phyloP scores from a whole-genome alignment of 1,140 invertebrate species.

The Sitophilus oryzae region DNA sequence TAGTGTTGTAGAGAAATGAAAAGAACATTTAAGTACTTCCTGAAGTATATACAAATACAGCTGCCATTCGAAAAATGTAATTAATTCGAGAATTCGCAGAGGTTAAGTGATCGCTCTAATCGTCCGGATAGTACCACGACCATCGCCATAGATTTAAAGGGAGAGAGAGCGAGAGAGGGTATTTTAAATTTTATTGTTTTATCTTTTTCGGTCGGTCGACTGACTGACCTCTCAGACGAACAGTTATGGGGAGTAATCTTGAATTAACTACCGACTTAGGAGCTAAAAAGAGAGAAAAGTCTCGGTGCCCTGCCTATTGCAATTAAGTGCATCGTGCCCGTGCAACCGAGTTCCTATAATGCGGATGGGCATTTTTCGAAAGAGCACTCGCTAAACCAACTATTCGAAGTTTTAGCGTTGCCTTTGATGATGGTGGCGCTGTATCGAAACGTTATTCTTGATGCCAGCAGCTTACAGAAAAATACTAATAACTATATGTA shows the following conservation, averaged over 20 bases:
- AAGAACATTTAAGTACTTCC: too few relatives aligned
- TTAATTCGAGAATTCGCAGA: too few relatives aligned
- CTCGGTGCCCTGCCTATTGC: conserved; percentile 18
- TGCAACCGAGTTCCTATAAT: conserved; percentile 22
- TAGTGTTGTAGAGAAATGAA: too few relatives aligned
- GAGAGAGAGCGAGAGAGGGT: too few relatives aligned
- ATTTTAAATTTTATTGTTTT: conserved; percentile 26
- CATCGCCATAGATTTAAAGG: too few relatives aligned
- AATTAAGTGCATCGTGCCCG: conserved; percentile 22
- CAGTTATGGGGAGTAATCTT: conserved; percentile 26
- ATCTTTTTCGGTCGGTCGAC: too few relatives aligned
- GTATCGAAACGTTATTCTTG: not conserved
- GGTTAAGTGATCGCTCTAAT: too few relatives aligned
- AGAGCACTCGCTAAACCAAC: not conserved
- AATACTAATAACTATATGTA: too few relatives aligned
- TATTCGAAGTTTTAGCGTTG: not conserved
- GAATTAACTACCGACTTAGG: conserved; percentile 23
- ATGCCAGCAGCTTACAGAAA: too few relatives aligned
- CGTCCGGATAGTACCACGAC: too few relatives aligned
- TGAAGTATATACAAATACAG: too few relatives aligned
- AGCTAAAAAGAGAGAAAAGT: conserved; percentile 16
- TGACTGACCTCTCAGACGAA: conserved; percentile 19
- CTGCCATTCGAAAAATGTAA: too few relatives aligned
- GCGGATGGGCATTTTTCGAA: conserved; percentile 19
- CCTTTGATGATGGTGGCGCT: not conserved